Conservation (phyloP, 2,888 invertebrate species). For the Acanthococcus lagerstroemiae region DNA sequence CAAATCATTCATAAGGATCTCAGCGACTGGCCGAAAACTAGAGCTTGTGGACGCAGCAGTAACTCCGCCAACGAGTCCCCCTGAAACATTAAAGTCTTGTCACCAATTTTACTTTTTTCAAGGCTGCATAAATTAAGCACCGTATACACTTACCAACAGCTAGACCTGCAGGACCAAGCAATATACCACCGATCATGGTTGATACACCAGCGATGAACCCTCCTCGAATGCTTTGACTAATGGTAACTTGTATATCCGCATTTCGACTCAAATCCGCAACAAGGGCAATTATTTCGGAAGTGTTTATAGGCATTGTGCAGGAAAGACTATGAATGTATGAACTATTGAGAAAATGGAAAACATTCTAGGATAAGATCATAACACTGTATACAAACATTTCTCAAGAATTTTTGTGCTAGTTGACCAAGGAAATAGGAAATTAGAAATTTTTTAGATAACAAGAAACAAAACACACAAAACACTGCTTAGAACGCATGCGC, state of each 20-base stretch:
- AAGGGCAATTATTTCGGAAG: slow-evolving; percentile 10
- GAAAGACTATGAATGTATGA: too few species aligned
- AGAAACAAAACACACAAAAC: too few species aligned
- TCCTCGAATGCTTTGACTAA: slow-evolving; percentile 29
- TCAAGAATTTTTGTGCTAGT: too few species aligned
- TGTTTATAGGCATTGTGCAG: slow-evolving; percentile 13
- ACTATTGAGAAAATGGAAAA: too few species aligned
- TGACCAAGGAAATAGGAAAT: too few species aligned
- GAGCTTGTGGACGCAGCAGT: slow-evolving; percentile 1
- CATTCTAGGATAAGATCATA: too few species aligned
- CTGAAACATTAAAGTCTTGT: background rate
- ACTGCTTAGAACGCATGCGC: too few species aligned
- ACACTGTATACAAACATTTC: too few species aligned
- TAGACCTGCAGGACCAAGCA: slow-evolving; percentile 31
- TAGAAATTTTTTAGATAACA: too few species aligned
- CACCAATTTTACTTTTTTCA: background rate
- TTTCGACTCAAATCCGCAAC: slow-evolving; percentile 28
- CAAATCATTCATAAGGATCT: slow-evolving; percentile 14
- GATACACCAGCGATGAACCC: slow-evolving; percentile 30
- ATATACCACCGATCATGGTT: slow-evolving; percentile 30
- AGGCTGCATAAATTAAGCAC: background rate
- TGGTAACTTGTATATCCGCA: slow-evolving; percentile 24
- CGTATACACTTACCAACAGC: slow-evolving; percentile 19
- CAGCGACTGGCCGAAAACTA: slow-evolving; percentile 10
- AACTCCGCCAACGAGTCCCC: slow-evolving; percentile 8